These are phyloP conservation scores for Thereva unica DNA, from an alignment of 2,888 invertebrate genomes.

Conservation along the genomic window DNA sequence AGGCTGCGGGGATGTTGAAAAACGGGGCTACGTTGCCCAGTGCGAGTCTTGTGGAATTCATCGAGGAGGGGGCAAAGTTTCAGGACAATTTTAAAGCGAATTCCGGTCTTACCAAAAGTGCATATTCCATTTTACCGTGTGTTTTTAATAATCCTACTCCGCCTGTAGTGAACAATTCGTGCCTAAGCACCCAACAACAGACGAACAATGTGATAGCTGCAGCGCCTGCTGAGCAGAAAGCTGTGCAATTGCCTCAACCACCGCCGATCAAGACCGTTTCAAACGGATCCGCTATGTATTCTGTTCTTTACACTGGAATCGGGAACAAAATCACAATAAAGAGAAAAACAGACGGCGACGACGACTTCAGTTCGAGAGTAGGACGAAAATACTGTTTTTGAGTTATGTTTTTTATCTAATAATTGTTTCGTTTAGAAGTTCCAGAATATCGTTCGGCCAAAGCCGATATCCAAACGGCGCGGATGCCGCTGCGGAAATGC, in stretches of 20 bases:
- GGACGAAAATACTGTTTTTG: constrained; percentile 38
- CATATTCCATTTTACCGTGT: constrained; percentile 74
- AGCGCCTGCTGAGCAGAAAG: constrained; percentile 38
- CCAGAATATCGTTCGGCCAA: constrained; percentile 41
- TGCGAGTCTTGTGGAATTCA: constrained; percentile 71
- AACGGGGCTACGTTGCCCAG: constrained; percentile 50
- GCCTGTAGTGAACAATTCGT: constrained; percentile 49
- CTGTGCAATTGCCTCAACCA: constrained; percentile 44
- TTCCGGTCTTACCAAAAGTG: constrained; percentile 73
- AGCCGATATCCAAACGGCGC: constrained; percentile 62
- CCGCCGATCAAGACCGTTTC: constrained; percentile 58
- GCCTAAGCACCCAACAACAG: constrained; percentile 38
- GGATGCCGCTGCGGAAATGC: constrained; percentile 92
- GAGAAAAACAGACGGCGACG: constrained; percentile 70
- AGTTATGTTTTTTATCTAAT: not conserved
- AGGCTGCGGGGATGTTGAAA: constrained; percentile 47
- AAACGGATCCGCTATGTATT: constrained; percentile 69
- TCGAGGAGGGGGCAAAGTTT: constrained; percentile 79
- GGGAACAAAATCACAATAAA: constrained; percentile 85
- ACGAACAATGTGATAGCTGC: constrained; percentile 38
- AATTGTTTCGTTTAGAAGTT: constrained; percentile 28
- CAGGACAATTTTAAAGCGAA: constrained; percentile 75
- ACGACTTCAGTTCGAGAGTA: constrained; percentile 57
- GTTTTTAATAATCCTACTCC: constrained; percentile 70
- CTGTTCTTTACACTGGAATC: constrained; percentile 78